Evolutionary conservation across 2,797 vertebrate genomes (phyloP), one percentile per base, ranked within the genome.

Genomic region (Lophius americanus): DNA sequence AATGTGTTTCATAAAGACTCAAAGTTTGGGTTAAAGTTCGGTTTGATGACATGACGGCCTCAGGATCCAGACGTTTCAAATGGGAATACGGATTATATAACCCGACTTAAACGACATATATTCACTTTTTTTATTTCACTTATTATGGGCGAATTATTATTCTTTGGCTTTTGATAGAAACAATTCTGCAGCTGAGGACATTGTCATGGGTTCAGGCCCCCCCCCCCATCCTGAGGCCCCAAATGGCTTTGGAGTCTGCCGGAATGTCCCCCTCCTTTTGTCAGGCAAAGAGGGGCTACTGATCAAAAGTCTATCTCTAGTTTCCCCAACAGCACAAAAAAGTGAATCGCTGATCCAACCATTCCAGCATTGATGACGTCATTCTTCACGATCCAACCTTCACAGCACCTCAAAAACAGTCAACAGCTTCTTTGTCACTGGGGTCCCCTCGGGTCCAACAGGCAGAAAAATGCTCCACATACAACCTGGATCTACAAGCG

Each of bases 321-420:
- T 47, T 13, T 6, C 13, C 35, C 32, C 5, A 32, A 14, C 44
- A 36, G 35, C 2, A 23, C 23, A 23, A 23, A 23, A 7, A 23
- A 55, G 39, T 36, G 50, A 85, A 85, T 13, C 61, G 90, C 89
- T 90, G 82, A 90, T 81, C 73, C 44, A 57, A 4, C 66, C 83
- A 83, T 65, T 81, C 66, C 68, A 65, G 55, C 33, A 6, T 14
- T 65, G 70, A 72, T 64, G 73, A 73, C 63, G 76, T 86, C 77
- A 85, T 68, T 63, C 7, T 68, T 36, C 51, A 77, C 77, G 81
- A 81, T 71, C 83, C 53, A 79, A 74, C 76, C 76, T 49, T 23
- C 55, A 73, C 72, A 73, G 64, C 42, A 53, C 42, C 6, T 35
- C 43, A 32, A 70, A 23, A 72, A 65, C 48, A 80, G 63, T 4